These are phyloP conservation scores for Lagopus leucura DNA, from an alignment of 2,113 vertebrate genomes.

Conservation along the genomic window DNA sequence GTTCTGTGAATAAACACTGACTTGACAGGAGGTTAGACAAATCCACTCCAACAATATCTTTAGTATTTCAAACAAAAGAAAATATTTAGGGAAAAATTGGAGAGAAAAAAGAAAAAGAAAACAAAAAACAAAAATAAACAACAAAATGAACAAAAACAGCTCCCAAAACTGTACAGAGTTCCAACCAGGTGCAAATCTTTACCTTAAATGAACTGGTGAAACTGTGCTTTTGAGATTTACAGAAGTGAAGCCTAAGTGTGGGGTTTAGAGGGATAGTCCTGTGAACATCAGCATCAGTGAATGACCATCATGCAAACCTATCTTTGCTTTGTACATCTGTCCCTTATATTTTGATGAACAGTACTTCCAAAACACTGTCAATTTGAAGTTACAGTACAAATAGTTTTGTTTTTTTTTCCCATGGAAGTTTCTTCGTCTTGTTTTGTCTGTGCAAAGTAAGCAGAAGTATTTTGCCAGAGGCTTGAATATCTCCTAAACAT, in stretches of 20 bases:
- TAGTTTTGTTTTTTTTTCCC: background rate
- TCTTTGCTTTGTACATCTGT: background rate
- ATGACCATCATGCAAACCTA: rapidly evolving
- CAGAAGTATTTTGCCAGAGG: background rate
- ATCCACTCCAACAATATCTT: background rate
- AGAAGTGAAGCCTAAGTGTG: background rate
- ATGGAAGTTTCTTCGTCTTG: background rate
- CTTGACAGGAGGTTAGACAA: conserved; percentile 55
- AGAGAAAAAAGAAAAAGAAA: background rate
- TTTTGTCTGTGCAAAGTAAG: background rate
- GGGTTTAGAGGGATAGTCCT: background rate
- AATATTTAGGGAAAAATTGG: background rate
- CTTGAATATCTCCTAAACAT: background rate
- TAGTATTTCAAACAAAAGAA: conserved; percentile 20
- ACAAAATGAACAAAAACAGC: background rate
- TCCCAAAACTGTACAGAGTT: background rate
- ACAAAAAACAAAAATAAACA: background rate
- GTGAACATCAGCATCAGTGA: background rate
- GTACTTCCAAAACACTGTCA: background rate
- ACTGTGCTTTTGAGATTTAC: background rate
- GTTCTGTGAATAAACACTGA: conserved; percentile 51
- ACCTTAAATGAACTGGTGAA: background rate
- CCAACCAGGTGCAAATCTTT: background rate
- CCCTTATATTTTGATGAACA: background rate
- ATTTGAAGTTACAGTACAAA: background rate